Conservation (phyloP, 2,797 vertebrate species). For the Florisuga fusca region DNA sequence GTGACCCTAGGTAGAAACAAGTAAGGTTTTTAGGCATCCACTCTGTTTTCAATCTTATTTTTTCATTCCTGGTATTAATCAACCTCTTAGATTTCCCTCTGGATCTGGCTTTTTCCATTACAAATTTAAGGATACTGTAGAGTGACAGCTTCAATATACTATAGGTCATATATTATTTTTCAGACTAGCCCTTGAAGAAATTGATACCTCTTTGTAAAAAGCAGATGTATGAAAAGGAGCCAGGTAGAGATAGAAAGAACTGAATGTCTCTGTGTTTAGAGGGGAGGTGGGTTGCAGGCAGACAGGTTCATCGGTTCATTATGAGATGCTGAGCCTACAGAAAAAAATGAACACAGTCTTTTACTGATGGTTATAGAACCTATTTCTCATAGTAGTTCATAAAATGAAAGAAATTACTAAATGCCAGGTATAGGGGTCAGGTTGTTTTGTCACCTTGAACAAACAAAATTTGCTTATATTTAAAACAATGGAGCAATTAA, state of each 20-base stretch:
- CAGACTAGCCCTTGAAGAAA: neutral
- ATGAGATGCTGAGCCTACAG: neutral
- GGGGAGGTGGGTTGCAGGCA: neutral
- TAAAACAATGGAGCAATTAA: neutral
- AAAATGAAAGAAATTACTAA: neutral
- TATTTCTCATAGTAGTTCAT: neutral
- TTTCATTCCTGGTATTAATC: slow-evolving; percentile 65
- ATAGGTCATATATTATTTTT: neutral
- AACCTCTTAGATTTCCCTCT: slow-evolving; percentile 34
- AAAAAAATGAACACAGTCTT: neutral
- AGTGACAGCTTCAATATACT: neutral
- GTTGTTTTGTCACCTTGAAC: neutral
- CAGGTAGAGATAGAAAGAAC: neutral
- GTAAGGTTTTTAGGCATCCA: slow-evolving; percentile 50
- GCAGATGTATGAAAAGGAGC: neutral
- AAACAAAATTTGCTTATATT: neutral
- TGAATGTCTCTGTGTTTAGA: neutral
- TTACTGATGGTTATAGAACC: neutral
- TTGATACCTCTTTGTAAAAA: neutral
- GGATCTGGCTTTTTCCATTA: slow-evolving; percentile 59
- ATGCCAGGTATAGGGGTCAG: neutral
- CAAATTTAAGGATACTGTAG: slow-evolving; percentile 5
- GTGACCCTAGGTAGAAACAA: slow-evolving; percentile 57
- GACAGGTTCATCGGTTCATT: neutral
- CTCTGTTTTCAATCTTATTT: slow-evolving; percentile 63